A percentile compares a stretch with the other conserved stretches of the same genome.
phyloP scores from a whole-genome alignment of 2,113 vertebrate genomes.

The Recurvirostra avosetta region DNA sequence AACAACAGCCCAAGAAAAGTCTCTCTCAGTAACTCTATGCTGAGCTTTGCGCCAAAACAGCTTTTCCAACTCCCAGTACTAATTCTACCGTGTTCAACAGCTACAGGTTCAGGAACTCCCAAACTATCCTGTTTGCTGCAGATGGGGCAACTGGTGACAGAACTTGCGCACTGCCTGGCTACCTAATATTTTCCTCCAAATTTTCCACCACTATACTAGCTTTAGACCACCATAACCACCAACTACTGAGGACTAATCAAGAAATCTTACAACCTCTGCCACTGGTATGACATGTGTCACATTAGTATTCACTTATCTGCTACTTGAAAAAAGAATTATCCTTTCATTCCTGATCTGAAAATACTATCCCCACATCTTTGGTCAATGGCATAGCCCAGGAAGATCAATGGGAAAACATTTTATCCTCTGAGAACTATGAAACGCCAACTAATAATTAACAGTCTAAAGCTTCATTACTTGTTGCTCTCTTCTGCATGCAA shows the following conservation, averaged over 20 bases:
- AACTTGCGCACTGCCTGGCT: neutral
- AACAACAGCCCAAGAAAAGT: neutral
- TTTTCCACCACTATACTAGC: neutral
- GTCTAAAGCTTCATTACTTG: neutral
- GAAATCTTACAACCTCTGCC: neutral
- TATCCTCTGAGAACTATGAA: neutral
- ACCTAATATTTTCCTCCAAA: neutral
- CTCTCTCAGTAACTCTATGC: neutral
- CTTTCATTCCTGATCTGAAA: neutral
- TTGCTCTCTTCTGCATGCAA: neutral
- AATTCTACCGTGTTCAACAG: neutral
- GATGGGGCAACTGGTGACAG: neutral
- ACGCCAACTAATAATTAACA: neutral
- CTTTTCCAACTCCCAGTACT: neutral
- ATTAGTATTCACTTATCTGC: neutral
- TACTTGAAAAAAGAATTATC: neutral
- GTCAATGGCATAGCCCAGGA: neutral
- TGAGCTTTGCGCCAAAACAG: neutral
- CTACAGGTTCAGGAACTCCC: neutral
- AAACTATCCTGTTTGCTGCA: neutral
- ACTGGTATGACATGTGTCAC: neutral
- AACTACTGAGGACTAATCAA: neutral
- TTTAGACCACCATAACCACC: neutral
- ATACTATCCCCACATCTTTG: neutral
- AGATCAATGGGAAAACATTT: neutral